A percentile compares a stretch with the other conserved stretches of the same genome.
phyloP scores from a whole-genome alignment of 2,888 invertebrate species.

The Caradrina clavipalpis region DNA sequence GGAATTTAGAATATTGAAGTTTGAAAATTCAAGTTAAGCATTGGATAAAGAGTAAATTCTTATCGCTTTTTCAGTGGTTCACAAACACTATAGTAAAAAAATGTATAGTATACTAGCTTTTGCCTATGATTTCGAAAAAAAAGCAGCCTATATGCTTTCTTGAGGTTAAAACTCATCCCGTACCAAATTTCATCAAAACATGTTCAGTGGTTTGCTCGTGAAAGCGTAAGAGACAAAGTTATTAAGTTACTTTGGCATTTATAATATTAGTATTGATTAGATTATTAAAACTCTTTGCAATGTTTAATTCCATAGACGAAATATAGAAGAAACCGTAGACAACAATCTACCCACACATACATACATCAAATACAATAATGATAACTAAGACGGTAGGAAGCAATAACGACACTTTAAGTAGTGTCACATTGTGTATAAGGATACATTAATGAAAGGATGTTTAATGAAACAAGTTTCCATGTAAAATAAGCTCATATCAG shows the following conservation, averaged over 20 bases:
- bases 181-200: too few relatives aligned
- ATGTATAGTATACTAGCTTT: too few relatives aligned
- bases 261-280: too few relatives aligned
- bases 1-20: conserved; percentile 15
- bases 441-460: conserved; percentile 41
- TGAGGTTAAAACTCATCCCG: too few relatives aligned
- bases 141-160: too few relatives aligned
- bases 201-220: too few relatives aligned
- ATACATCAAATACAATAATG: neutral
- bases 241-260: too few relatives aligned
- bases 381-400: conserved; percentile 4
- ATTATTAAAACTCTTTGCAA: too few relatives aligned
- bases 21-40: conserved; percentile 10
- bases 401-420: conserved; percentile 11
- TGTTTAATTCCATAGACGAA: too few relatives aligned
- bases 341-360: conserved; percentile 20
- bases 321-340: neutral
- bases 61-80: neutral
- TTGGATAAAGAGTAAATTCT: conserved; percentile 3
- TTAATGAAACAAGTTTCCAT: conserved; percentile 41
- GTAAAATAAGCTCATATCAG: conserved; percentile 18
- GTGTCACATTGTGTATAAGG: conserved; percentile 10
- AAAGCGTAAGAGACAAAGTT: too few relatives aligned
- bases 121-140: too few relatives aligned
- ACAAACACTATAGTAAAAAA: too few relatives aligned